A percentile compares a stretch with the other conserved stretches of the same genome.
phyloP scores from a whole-genome alignment of 2,888 invertebrate species.

The Epinotia brunnichana region DNA sequence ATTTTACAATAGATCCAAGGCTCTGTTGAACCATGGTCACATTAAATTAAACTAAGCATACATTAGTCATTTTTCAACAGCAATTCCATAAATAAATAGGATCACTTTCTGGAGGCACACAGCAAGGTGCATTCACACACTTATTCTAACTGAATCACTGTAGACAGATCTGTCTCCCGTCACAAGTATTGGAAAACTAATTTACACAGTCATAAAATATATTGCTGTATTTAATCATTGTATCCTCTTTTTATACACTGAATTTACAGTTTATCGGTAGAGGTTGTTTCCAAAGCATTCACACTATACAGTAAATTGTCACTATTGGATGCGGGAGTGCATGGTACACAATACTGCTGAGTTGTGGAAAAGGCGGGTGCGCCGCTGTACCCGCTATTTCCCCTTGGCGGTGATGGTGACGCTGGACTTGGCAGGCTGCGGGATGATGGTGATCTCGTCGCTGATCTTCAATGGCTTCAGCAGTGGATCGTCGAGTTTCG shows the following conservation, averaged over 20 bases:
- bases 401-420: slow-evolving; percentile 78
- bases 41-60: slow-evolving; percentile 62
- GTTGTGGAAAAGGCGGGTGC: slow-evolving; percentile 62
- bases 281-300: slow-evolving; percentile 62
- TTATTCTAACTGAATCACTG: slow-evolving; percentile 56
- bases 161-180: slow-evolving; percentile 66
- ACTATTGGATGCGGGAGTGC: slow-evolving; percentile 57
- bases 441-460: slow-evolving; percentile 96
- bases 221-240: slow-evolving; percentile 54
- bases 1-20: slow-evolving; percentile 65
- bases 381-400: slow-evolving; percentile 68
- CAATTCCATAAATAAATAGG: slow-evolving; percentile 52
- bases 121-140: slow-evolving; percentile 54
- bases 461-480: slow-evolving; percentile 94
- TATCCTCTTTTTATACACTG: slow-evolving; percentile 60
- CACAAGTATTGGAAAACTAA: slow-evolving; percentile 58
- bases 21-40: slow-evolving; percentile 61
- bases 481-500: slow-evolving; percentile 84
- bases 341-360: slow-evolving; percentile 77
- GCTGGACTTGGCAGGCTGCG: slow-evolving; percentile 88
- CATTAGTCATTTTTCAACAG: slow-evolving; percentile 53
- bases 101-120: slow-evolving; percentile 51
- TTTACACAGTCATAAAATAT: slow-evolving; percentile 58
- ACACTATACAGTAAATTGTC: slow-evolving; percentile 68
- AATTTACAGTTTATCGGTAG: slow-evolving; percentile 65